Evolutionary conservation across 1,140 invertebrate species (phyloP).

Genomic region (Drosophila obscura): DNA sequence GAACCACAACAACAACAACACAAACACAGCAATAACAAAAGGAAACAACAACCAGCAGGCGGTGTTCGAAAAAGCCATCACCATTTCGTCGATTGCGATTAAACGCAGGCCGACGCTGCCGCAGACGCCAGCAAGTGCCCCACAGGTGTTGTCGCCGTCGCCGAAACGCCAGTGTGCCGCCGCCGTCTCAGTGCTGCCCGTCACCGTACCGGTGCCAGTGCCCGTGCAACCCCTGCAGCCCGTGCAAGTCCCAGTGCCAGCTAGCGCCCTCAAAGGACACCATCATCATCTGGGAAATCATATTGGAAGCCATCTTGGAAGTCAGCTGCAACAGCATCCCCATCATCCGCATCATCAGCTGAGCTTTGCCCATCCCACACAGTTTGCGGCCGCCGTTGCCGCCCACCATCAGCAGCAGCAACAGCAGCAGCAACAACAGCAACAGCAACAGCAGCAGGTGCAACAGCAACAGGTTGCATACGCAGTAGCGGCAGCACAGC

Average conservation of each 20-base stretch:
- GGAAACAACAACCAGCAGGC: slow-evolving; percentile 59
- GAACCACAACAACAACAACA: slow-evolving; percentile 15
- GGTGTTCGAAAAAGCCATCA: slow-evolving; percentile 84
- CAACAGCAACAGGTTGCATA: slow-evolving; percentile 53
- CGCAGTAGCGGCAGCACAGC: slow-evolving; percentile 56
- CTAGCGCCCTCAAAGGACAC: slow-evolving; percentile 50
- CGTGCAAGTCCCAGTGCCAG: slow-evolving; percentile 51
- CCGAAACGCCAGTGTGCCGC: slow-evolving; percentile 84
- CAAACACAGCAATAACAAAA: slow-evolving; percentile 37
- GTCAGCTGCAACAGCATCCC: slow-evolving; percentile 62
- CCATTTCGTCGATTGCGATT: slow-evolving; percentile 84
- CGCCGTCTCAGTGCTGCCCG: slow-evolving; percentile 80
- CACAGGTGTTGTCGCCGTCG: slow-evolving; percentile 84
- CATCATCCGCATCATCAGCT: slow-evolving; percentile 64
- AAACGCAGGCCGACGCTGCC: slow-evolving; percentile 84
- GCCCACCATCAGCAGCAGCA: slow-evolving; percentile 72
- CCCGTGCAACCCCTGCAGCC: slow-evolving; percentile 66
- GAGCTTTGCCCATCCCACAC: slow-evolving; percentile 76
- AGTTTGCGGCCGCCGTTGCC: slow-evolving; percentile 79
- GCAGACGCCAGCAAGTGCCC: slow-evolving; percentile 84
- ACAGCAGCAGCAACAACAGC: slow-evolving; percentile 54
- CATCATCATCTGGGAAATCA: slow-evolving; percentile 23
- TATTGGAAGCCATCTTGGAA: too few species aligned
- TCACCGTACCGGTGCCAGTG: slow-evolving; percentile 52
- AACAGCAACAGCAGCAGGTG: slow-evolving; percentile 38